phyloP scores from a whole-genome alignment of 2,113 vertebrate genomes.

The Camelus bactrianus region DNA sequence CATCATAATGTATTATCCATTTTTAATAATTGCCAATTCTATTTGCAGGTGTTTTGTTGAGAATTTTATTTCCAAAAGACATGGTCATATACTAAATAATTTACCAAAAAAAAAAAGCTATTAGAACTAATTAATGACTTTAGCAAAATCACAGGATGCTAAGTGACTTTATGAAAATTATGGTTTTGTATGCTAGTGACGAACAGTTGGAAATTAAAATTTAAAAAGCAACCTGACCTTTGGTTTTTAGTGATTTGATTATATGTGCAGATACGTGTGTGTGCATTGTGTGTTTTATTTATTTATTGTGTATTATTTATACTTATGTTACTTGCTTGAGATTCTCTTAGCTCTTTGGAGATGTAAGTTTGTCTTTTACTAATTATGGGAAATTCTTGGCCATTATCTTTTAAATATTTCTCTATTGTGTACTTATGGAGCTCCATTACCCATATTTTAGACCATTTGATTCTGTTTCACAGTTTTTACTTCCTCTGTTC shows the following conservation, averaged over 20 bases:
- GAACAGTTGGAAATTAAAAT: conserved; percentile 15
- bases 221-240: background rate
- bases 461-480: background rate
- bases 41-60: background rate
- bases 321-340: background rate
- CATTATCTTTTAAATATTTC: background rate
- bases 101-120: background rate
- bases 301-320: background rate
- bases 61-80: background rate
- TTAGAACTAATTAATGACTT: background rate
- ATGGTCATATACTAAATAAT: background rate
- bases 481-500: background rate
- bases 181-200: background rate
- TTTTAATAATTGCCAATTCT: conserved; percentile 33
- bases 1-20: background rate
- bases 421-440: background rate
- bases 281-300: background rate
- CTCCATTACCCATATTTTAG: background rate
- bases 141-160: background rate
- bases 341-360: background rate
- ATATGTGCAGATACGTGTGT: background rate
- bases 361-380: background rate
- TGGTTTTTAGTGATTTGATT: background rate
- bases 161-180: background rate
- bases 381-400: background rate